phyloP scores from a whole-genome alignment of 2,888 invertebrate species.

The Hyposoter didymator region DNA sequence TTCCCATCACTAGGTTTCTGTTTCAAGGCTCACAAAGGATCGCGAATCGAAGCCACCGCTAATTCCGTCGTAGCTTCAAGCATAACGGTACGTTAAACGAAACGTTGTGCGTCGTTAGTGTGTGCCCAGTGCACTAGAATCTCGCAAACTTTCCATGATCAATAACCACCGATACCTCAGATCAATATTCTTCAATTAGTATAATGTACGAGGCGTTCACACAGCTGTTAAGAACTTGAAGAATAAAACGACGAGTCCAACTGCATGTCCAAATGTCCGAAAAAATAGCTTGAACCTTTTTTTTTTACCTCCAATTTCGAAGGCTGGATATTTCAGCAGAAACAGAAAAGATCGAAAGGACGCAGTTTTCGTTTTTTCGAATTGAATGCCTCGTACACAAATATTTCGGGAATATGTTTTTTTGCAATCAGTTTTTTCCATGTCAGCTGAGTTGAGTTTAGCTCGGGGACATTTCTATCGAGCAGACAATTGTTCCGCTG shows the following conservation, averaged over 20 bases:
- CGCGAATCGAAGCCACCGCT: neutral
- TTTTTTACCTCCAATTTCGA: too few relatives aligned
- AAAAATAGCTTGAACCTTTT: too few relatives aligned
- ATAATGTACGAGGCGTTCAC: too few relatives aligned
- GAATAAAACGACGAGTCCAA: too few relatives aligned
- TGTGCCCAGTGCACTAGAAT: neutral
- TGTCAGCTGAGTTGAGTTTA: slow-evolving; percentile 6
- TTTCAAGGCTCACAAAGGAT: neutral
- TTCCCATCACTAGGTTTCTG: neutral
- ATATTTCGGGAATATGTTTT: neutral
- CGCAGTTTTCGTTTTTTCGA: neutral
- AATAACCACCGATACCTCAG: neutral
- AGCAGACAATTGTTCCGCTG: slow-evolving; percentile 27
- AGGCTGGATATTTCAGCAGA: neutral
- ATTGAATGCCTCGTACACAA: neutral
- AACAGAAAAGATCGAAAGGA: neutral
- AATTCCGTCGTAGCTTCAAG: neutral
- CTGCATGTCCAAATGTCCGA: too few relatives aligned
- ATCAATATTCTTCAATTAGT: neutral
- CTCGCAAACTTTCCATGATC: neutral
- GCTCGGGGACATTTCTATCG: slow-evolving; percentile 1
- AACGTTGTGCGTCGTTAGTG: neutral
- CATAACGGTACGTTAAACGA: neutral
- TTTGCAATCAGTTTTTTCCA: slow-evolving; percentile 3
- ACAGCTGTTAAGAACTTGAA: too few relatives aligned